phyloP scores from a whole-genome alignment of 1,140 invertebrate genomes.

The Drosophila pectinifera region DNA sequence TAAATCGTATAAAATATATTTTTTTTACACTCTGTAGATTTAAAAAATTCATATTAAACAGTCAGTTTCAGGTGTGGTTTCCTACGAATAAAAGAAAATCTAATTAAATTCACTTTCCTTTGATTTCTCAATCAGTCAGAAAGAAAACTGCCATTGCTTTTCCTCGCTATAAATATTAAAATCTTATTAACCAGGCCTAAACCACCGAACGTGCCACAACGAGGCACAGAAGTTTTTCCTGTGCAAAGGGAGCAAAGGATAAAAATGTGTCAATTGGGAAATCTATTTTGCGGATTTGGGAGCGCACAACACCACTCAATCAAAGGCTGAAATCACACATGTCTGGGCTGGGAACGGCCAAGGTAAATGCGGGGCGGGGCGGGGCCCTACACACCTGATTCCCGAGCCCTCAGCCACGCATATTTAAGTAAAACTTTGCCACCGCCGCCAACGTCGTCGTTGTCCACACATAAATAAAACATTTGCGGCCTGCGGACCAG shows the following conservation, averaged over 20 bases:
- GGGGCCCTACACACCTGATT: constrained; percentile 52
- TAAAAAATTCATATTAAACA: no score
- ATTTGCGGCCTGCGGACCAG: constrained; percentile 73
- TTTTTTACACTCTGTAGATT: no score
- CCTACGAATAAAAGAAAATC: constrained; percentile 24
- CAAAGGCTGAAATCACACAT: constrained; percentile 71
- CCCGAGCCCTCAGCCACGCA: constrained; percentile 48
- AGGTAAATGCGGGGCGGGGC: neutral
- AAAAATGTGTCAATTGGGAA: constrained; percentile 83
- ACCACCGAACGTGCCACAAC: constrained; percentile 30
- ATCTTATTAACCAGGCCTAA: constrained; percentile 55
- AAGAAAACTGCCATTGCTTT: neutral
- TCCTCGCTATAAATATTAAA: constrained; percentile 71
- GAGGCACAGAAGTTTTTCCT: constrained; percentile 9
- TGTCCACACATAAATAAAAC: constrained; percentile 84
- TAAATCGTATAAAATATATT: no score
- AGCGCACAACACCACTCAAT: constrained; percentile 76
- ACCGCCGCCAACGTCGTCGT: constrained; percentile 41
- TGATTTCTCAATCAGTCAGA: constrained; percentile 17
- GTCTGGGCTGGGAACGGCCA: constrained; percentile 19
- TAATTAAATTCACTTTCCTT: constrained; percentile 59
- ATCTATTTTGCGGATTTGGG: constrained; percentile 82
- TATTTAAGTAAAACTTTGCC: constrained; percentile 76
- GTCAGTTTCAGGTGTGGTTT: no score
- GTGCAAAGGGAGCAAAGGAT: constrained; percentile 50